Conservation (phyloP, 2,888 invertebrate genomes). For the Lasioglossum lativentre region DNA sequence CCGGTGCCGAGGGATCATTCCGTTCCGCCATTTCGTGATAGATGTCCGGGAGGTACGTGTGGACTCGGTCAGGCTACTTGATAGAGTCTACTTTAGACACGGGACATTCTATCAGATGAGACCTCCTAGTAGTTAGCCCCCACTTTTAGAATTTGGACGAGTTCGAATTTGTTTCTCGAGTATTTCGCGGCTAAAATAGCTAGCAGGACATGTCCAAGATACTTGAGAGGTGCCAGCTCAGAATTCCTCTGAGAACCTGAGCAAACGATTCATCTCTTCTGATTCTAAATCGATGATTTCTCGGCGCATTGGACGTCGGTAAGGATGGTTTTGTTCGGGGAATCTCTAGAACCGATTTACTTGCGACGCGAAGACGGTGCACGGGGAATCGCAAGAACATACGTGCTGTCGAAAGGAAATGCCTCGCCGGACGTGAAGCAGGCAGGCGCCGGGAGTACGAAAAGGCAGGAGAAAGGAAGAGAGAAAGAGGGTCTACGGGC, state of each 20-base stretch:
- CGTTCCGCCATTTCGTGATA: no score
- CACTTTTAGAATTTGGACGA: no score
- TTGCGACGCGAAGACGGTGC: constrained; percentile 50
- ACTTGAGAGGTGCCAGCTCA: background rate
- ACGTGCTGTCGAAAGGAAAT: constrained; percentile 68
- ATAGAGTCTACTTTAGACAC: no score
- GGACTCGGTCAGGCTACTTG: no score
- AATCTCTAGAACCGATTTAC: constrained; percentile 61
- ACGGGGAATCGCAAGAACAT: constrained; percentile 60
- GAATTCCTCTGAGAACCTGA: background rate
- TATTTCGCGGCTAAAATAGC: background rate
- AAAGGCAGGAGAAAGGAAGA: constrained; percentile 59
- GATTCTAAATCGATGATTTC: background rate
- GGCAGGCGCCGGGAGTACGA: constrained; percentile 62
- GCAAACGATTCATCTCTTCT: background rate
- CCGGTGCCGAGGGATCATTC: constrained; percentile 20
- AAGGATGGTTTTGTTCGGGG: constrained; percentile 40
- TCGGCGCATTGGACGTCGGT: background rate
- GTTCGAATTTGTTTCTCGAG: no score
- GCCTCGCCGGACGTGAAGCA: constrained; percentile 60
- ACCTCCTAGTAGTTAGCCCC: no score
- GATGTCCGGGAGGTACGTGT: no score
- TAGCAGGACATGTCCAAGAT: background rate
- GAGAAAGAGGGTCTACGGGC: constrained; percentile 53
- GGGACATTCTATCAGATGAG: no score